phyloP scores from a whole-genome alignment of 2,113 vertebrate species.

The Apteryx owenii region DNA sequence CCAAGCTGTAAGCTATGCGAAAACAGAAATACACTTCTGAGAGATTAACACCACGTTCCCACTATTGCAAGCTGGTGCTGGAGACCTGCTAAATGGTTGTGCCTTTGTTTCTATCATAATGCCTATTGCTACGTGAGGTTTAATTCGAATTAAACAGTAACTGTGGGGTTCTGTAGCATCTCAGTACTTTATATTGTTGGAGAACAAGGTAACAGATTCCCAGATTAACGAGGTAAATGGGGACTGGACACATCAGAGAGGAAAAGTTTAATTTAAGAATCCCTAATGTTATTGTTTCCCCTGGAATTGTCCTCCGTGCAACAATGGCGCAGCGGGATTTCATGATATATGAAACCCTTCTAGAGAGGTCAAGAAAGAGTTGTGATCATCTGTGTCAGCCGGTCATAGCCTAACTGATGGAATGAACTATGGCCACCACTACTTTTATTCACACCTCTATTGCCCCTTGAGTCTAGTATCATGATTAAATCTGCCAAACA shows the following conservation, averaged over 20 bases:
- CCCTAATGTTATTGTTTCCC: background rate
- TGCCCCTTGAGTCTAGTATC: background rate
- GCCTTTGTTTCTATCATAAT: background rate
- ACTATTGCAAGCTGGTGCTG: rapidly evolving
- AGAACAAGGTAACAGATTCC: background rate
- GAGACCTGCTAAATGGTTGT: background rate
- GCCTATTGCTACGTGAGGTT: background rate
- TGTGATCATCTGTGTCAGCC: background rate
- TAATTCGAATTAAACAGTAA: background rate
- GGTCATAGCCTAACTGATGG: background rate
- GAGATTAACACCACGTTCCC: background rate
- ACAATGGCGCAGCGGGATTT: background rate
- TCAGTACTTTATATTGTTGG: background rate
- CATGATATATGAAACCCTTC: constrained; percentile 2
- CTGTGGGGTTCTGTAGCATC: background rate
- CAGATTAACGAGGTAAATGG: background rate
- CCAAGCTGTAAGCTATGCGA: background rate
- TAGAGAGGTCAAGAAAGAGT: background rate
- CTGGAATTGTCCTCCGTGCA: background rate
- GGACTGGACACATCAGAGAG: background rate
- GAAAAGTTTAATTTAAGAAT: background rate
- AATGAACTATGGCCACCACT: constrained; percentile 9
- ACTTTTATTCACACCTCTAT: background rate
- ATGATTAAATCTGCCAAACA: constrained; percentile 37
- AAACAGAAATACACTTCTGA: background rate